Evolutionary conservation across 2,797 vertebrate species (phyloP), one percentile per base, ranked within the genome.

Genomic region (Bovichtus variegatus): DNA sequence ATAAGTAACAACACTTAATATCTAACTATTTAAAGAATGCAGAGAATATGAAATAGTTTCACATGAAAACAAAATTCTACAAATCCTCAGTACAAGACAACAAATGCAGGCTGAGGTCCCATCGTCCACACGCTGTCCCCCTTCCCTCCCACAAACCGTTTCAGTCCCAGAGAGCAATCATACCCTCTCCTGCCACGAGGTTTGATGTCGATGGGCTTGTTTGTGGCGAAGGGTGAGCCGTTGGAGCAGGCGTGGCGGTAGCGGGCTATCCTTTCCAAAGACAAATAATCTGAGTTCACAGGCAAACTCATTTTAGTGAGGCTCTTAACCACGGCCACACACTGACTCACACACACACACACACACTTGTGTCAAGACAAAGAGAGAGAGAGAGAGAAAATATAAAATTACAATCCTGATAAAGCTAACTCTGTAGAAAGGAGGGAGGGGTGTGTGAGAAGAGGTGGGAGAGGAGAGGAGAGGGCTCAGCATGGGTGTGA

Each of bases 191-290:
- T 96, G 87, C 96, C 83, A 63, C 92, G 95, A 57, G 96, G 96
- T 89, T 97, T 98, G 95, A 98, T 98, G 95, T 98, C 97, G 93
- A 98, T 97, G 79, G 97, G 96, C 90, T 97, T 97, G 97, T 98
- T 97, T 84, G 95, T 97, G 87, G 96, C 96, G 89, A 93, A 98
- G 55, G 97, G 96, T 0, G 95, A 98, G 93, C 97, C 95, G 0
- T 95, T 96, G 90, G 96, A 93, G 88, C 94, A 96, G 91, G 96
- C 93, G 34, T 95, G 96, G 79, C 95, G 95, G 88, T 96, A 97
- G 82, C 95, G 95, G 69, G 97, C 92, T 81, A 97, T 95, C 91
- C 93, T 97, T 92, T 97, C 96, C 95, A 97, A 85, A 78, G 96
- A 95, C 49, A 95, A 93, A 88, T 94, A 94, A 71, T 97, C 97